Evolutionary conservation across 2,888 invertebrate species (phyloP), one percentile per base, ranked within the genome.

Genomic region (Melinaea marsaeus): DNA sequence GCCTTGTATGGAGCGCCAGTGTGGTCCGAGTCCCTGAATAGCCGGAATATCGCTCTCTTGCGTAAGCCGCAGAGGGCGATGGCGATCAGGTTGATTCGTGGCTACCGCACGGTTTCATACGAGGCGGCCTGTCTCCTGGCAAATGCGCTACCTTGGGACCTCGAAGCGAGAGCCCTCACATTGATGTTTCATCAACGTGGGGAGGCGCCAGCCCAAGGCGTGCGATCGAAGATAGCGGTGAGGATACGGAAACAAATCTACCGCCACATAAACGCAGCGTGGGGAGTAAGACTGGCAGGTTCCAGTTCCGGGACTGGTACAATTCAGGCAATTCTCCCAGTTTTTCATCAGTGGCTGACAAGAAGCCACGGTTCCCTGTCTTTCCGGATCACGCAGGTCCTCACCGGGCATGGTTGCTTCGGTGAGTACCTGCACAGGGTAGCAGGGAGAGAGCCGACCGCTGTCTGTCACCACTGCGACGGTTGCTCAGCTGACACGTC

Each of bases 1-100:
- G 58, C 61, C 6, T 22, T 22, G 22, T 22, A 22, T 22, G 61
- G 58, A 1, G 58, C 64, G 11, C 61, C 61, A 13, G 57, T 61
- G 13, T 64, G 58, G 63, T 45, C 57, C n/a, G 3, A 46, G 7
- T 32, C 32, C 7, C 57, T 46, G 45, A 22, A n/a, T 13, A 13
- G 32, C 13, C 46, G 22, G 9, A 32, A 22, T 22, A 45, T 13
- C 9, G 58, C 57, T 22, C 7, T 34, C 32, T 13, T 58, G 2
- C 6, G 13, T 5, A 58, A 47, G 9, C 13, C 47, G 51, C 58
- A 58, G 33, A 13, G 58, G 9, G 13, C 13, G 13, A 34, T 58
- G 33, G 51, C 58, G 22, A 22, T 22, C 22, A 22, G 22, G 22
- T 22, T 22, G 22, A 22, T 22, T 22, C 22, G 22, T 22, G 22